phyloP scores from a whole-genome alignment of 2,797 vertebrate species.

The Cryptoprocta ferox region DNA sequence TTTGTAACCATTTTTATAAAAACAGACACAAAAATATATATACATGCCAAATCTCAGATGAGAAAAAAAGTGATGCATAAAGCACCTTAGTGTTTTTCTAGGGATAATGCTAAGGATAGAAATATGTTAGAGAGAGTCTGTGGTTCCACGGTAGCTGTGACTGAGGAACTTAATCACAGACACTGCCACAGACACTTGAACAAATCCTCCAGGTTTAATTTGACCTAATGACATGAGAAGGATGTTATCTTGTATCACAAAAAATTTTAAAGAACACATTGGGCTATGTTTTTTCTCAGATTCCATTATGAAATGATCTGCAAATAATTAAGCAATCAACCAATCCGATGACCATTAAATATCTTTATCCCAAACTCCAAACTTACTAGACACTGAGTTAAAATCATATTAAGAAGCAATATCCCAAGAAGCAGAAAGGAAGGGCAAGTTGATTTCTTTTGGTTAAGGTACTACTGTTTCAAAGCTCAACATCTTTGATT shows the following conservation, averaged over 20 bases:
- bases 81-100: neutral
- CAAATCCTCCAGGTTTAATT: neutral
- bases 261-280: neutral
- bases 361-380: conserved; percentile 56
- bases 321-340: neutral
- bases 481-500: conserved; percentile 79
- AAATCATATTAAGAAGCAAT: conserved; percentile 47
- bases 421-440: conserved; percentile 60
- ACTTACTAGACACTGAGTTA: conserved; percentile 57
- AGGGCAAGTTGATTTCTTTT: conserved; percentile 74
- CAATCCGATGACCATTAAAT: neutral
- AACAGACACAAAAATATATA: neutral
- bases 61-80: neutral
- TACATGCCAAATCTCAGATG: neutral
- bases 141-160: neutral
- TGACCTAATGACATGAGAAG: neutral
- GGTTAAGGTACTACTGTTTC: conserved; percentile 81
- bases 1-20: neutral
- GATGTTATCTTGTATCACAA: neutral
- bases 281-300: neutral
- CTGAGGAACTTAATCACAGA: neutral
- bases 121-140: neutral
- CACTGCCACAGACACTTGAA: neutral
- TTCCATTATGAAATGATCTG: neutral
- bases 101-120: neutral